Evolutionary conservation across 2,113 vertebrate species (phyloP), one percentile per base, ranked within the genome.

Genomic region (Zosterops borbonicus): DNA sequence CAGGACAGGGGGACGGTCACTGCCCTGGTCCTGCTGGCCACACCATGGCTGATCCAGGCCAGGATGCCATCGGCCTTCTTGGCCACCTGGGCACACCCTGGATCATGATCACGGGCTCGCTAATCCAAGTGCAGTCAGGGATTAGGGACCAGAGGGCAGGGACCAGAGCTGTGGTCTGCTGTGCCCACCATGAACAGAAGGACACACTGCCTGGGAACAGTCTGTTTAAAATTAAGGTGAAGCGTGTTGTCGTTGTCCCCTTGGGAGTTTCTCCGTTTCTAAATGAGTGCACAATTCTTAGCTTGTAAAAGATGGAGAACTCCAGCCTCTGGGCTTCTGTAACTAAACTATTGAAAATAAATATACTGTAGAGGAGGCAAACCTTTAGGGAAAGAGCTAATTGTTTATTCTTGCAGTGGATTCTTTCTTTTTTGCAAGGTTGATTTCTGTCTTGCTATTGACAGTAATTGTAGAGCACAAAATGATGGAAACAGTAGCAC

Each of bases 291-390:
- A 76, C 70, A 87, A 53, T 83, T 89, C 42, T 80, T 83, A 52
- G 62, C 28, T 76, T 75, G 37, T 75, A 60, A 69, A 80, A 89
- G 62, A 88, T 46, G 59, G 35, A 91, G 78, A 89, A 58, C 22
- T 93, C 42, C 69, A 74, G 69, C 79, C 17, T 23, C 82, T 85
- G 59, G 85, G 59, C 33, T 93, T 90, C 75, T 95, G 84, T 76
- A 93, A 77, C 69, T 67, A n/a, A 62, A 87, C 39, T 73, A 91
- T 90, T 92, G 90, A 94, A 91, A 86, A 95, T 91, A 94, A 94
- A 90, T 82, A 95, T 12, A 53, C 19, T 58, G 47, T 63, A 90
- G 62, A 78, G 50, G 64, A 94, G 69, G 68, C 44, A 88, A 89
- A 89, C 29, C n/a, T 69, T 78, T 73, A 90, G 70, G 81, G 77